phyloP scores from a whole-genome alignment of 2,797 vertebrate species.

The Gouania willdenowi region DNA sequence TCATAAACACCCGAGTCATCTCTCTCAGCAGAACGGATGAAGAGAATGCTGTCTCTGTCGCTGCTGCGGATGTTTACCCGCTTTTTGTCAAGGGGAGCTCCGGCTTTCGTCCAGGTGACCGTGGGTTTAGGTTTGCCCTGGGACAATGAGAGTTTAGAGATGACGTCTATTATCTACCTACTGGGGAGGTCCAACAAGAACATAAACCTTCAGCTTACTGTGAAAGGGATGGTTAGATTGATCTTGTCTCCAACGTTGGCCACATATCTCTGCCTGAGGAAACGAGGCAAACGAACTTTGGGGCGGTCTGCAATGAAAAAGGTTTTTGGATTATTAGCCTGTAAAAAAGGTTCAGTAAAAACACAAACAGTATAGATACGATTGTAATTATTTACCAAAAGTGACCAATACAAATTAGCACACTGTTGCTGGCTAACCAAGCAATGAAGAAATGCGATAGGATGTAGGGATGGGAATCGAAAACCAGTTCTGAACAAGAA shows the following conservation, averaged over 20 bases:
- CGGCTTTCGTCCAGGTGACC: constrained; percentile 84
- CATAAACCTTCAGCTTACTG: constrained; percentile 64
- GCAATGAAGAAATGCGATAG: too few species aligned
- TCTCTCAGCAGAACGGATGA: constrained; percentile 84
- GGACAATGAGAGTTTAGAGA: neutral
- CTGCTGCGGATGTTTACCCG: constrained; percentile 78
- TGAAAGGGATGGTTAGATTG: constrained; percentile 93
- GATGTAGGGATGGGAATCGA: too few species aligned
- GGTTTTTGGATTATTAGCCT: too few species aligned
- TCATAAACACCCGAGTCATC: constrained; percentile 88
- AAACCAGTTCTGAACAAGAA: too few species aligned
- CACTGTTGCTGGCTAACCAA: too few species aligned
- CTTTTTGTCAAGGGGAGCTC: constrained; percentile 79
- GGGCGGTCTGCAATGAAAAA: constrained; percentile 79
- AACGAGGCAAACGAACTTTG: constrained; percentile 89
- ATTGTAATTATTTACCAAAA: too few species aligned
- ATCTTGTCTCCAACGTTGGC: constrained; percentile 79
- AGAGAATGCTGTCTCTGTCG: constrained; percentile 87
- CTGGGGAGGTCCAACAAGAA: neutral
- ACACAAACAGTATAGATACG: too few species aligned
- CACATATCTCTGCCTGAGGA: constrained; percentile 84
- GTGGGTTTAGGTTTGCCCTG: constrained; percentile 88
- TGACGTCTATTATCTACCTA: neutral
- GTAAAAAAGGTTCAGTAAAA: too few species aligned
- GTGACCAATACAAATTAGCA: too few species aligned